These are phyloP conservation scores for Spatulosminthurus flaviceps DNA, from an alignment of 2,888 invertebrate species.

Conservation along the genomic window DNA sequence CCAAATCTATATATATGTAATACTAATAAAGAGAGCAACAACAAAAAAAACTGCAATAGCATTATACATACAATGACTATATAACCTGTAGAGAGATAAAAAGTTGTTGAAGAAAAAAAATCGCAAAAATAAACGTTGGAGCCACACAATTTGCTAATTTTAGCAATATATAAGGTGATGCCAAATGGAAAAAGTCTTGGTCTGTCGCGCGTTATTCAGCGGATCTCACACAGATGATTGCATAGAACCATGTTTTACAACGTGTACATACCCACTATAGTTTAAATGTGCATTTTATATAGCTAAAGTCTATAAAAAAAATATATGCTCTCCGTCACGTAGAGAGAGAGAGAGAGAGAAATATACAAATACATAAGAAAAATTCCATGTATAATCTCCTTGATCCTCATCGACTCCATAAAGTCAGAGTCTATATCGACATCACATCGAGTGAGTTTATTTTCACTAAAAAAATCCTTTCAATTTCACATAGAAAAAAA, in stretches of 20 bases:
- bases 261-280: not conserved
- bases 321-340: too few relatives aligned
- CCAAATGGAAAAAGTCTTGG: constrained; percentile 10
- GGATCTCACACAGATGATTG: not conserved
- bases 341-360: too few relatives aligned
- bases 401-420: not conserved
- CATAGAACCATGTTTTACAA: constrained; percentile 5
- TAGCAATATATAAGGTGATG: constrained; percentile 42
- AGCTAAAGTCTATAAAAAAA: too few relatives aligned
- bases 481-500: not conserved
- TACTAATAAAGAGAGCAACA: not conserved
- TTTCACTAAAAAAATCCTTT: constrained; percentile 1
- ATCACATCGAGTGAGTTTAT: not conserved
- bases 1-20: not conserved
- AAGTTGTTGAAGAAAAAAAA: constrained; percentile 7
- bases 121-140: constrained; percentile 29
- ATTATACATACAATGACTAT: not conserved
- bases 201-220: not conserved
- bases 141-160: constrained; percentile 41
- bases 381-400: not conserved
- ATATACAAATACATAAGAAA: not conserved
- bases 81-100: not conserved
- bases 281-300: too few relatives aligned
- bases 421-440: constrained; percentile 11
- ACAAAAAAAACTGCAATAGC: not conserved